phyloP scores from a whole-genome alignment of 2,888 invertebrate species.

The Xestia c-nigrum region DNA sequence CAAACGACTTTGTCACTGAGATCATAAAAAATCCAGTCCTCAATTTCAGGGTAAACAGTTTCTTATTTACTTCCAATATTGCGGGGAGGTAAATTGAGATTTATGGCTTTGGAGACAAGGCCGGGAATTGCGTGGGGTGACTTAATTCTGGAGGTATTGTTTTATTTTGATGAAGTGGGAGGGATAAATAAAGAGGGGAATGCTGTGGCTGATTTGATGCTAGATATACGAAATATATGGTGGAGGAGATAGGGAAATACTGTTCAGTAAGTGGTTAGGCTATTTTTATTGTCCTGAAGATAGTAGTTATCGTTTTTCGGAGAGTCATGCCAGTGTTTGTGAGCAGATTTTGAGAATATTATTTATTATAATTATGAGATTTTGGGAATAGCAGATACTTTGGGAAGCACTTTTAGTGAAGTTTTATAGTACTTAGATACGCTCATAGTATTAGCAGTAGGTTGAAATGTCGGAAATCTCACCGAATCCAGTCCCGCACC shows the following conservation, averaged over 20 bases:
- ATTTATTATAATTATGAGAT: no score
- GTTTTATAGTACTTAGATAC: no score
- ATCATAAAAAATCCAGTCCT: conserved; percentile 63
- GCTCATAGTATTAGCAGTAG: no score
- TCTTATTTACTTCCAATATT: conserved; percentile 61
- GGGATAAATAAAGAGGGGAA: conserved; percentile 69
- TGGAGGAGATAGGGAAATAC: conserved; percentile 67
- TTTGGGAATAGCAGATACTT: neutral
- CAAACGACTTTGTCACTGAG: conserved; percentile 62
- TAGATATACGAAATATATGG: conserved; percentile 77
- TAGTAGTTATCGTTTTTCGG: conserved; percentile 24
- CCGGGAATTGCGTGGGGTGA: conserved; percentile 42
- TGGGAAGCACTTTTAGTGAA: neutral
- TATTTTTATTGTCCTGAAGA: conserved; percentile 42
- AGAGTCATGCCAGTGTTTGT: conserved; percentile 26
- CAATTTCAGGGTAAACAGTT: conserved; percentile 64
- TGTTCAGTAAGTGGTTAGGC: conserved; percentile 39
- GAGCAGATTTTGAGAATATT: neutral
- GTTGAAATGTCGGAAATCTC: no score
- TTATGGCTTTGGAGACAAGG: conserved; percentile 46
- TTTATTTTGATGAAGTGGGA: conserved; percentile 73
- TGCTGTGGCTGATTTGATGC: conserved; percentile 73
- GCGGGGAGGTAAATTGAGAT: conserved; percentile 32
- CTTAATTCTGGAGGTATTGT: conserved; percentile 64
- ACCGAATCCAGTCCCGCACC: no score